These are phyloP conservation scores for Xenops minutus DNA, from an alignment of 2,797 vertebrate species.

Conservation along the genomic window DNA sequence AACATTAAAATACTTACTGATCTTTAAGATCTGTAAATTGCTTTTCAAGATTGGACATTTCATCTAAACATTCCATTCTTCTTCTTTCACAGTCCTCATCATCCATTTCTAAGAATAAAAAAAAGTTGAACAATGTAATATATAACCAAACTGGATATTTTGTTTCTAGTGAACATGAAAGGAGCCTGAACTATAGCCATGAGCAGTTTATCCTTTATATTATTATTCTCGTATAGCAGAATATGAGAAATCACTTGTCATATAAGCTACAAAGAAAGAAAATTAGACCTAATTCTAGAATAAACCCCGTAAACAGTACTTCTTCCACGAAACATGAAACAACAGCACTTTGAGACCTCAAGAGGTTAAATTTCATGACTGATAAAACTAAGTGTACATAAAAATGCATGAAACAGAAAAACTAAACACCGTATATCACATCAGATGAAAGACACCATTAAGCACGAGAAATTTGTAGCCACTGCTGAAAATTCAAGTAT, in stretches of 20 bases:
- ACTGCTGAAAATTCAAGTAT: background rate
- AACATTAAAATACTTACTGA: constrained; percentile 85
- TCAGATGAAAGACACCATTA: background rate
- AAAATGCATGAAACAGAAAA: background rate
- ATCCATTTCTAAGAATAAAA: constrained; percentile 90
- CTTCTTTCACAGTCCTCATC: constrained; percentile 98
- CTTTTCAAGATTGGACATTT: constrained; percentile 99
- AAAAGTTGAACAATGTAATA: background rate
- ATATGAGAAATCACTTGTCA: background rate
- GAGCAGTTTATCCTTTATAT: background rate
- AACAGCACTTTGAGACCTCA: background rate
- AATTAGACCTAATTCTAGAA: background rate
- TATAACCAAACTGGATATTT: background rate
- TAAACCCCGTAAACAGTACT: background rate
- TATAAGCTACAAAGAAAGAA: background rate
- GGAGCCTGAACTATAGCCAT: background rate
- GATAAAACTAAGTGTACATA: background rate
- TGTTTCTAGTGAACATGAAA: background rate
- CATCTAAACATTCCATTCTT: constrained; percentile 97
- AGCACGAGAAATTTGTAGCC: background rate
- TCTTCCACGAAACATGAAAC: background rate
- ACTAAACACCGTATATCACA: background rate
- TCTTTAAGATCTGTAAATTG: constrained; percentile 98
- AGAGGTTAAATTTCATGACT: background rate
- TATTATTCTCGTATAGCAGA: background rate